Evolutionary conservation across 2,888 invertebrate species (phyloP).

Genomic region (Standfussiana lucernea): DNA sequence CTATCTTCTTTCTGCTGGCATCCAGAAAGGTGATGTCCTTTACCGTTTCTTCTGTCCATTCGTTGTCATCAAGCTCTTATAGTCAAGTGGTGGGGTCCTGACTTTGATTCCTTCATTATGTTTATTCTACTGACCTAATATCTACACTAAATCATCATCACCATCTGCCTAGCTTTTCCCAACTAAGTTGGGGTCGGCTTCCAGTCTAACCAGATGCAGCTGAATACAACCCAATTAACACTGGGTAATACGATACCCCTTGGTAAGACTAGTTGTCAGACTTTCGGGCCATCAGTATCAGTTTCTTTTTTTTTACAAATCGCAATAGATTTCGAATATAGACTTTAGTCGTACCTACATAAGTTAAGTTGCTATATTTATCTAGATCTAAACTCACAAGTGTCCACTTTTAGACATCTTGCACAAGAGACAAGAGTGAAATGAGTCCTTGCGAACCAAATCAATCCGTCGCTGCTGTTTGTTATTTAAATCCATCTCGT

Average conservation of each 20-base stretch:
- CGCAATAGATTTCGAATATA: not conserved
- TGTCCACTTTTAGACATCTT: constrained; percentile 33
- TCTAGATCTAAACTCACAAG: constrained; percentile 17
- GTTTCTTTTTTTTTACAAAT: too few relatives aligned
- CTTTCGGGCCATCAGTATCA: not conserved
- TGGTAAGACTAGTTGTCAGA: not conserved
- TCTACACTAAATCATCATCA: not conserved
- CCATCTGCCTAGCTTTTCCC: not conserved
- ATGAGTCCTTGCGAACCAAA: constrained; percentile 42
- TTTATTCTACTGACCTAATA: not conserved
- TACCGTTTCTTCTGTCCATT: not conserved
- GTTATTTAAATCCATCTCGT: constrained; percentile 48
- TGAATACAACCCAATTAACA: not conserved
- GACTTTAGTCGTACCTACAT: not conserved
- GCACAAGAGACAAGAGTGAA: constrained; percentile 28
- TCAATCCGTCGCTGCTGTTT: constrained; percentile 38
- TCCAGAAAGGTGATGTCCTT: not conserved
- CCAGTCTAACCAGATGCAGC: not conserved
- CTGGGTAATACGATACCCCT: not conserved
- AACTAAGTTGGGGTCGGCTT: not conserved
- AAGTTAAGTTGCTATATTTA: not conserved
- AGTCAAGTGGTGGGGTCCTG: accelerated
- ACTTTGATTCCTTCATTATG: not conserved
- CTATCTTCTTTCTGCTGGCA: not conserved
- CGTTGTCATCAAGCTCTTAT: not conserved